These are phyloP conservation scores for Dipodomys ordii DNA, from an alignment of 2,113 vertebrate genomes.

Conservation along the genomic window DNA sequence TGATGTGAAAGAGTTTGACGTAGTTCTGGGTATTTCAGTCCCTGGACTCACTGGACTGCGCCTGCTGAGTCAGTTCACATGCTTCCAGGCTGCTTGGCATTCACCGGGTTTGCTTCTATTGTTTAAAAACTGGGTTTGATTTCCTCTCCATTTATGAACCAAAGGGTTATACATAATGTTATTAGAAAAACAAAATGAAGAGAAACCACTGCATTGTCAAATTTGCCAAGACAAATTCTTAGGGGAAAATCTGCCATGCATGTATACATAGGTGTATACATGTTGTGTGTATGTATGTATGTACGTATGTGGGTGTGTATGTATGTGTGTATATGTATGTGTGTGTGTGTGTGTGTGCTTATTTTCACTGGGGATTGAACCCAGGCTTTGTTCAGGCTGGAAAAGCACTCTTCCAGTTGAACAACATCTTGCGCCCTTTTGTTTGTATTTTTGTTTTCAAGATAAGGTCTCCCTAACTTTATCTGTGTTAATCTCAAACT, in stretches of 20 bases:
- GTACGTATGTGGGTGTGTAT: too few relatives aligned
- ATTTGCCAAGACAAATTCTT: conserved; percentile 42
- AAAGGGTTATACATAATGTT: conserved; percentile 27
- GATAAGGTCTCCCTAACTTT: too few relatives aligned
- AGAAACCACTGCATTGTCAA: background rate
- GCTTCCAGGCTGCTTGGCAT: background rate
- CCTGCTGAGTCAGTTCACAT: conserved; percentile 67
- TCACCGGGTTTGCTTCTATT: conserved; percentile 69
- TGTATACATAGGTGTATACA: too few relatives aligned
- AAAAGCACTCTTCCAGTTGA: too few relatives aligned
- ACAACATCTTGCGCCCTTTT: background rate
- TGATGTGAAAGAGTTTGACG: conserved; percentile 63
- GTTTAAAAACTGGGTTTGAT: conserved; percentile 67
- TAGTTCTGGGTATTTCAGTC: conserved; percentile 59
- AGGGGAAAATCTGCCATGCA: background rate
- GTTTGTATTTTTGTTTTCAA: background rate
- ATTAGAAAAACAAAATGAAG: conserved; percentile 65
- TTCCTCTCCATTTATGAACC: conserved; percentile 65
- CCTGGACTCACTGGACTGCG: conserved; percentile 47
- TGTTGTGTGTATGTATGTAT: too few relatives aligned
- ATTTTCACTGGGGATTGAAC: background rate
- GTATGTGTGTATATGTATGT: too few relatives aligned
- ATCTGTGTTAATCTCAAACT: too few relatives aligned
- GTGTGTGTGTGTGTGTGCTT: too few relatives aligned
- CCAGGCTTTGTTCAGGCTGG: background rate